Evolutionary conservation across 2,888 invertebrate genomes (phyloP).

Genomic region (Eilema sororculum): DNA sequence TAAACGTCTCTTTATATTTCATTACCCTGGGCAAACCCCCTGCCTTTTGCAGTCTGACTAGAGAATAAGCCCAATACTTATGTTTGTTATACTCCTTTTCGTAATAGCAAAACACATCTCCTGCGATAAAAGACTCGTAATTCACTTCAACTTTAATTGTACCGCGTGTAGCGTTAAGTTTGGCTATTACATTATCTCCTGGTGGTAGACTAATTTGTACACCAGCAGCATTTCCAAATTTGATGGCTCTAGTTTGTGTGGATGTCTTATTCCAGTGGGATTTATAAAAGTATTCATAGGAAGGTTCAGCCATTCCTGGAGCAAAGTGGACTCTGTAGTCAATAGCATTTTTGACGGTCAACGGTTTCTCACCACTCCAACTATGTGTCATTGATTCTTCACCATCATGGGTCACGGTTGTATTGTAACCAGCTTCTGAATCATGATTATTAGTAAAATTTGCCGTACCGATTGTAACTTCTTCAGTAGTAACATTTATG

Average conservation of each 20-base stretch:
- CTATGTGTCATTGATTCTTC: not conserved
- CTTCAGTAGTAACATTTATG: not conserved
- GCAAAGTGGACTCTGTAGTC: not conserved
- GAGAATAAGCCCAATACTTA: not conserved
- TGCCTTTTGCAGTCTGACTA: not conserved
- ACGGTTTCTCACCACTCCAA: not conserved
- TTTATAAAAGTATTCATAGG: not conserved
- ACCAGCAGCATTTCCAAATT: not conserved
- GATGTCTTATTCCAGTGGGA: not conserved
- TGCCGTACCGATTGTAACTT: not conserved
- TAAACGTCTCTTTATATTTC: not conserved
- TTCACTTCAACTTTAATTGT: slow-evolving; percentile 1
- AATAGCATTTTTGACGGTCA: too few relatives aligned
- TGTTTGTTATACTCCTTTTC: not conserved
- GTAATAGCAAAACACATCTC: slow-evolving; percentile 6
- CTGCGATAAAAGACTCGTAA: not conserved
- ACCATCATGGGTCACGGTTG: not conserved
- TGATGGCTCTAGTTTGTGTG: not conserved
- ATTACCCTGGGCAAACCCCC: not conserved
- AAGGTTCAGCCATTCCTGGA: not conserved
- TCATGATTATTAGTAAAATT: not conserved
- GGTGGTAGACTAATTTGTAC: not conserved
- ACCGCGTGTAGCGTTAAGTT: not conserved
- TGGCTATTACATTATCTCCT: not conserved
- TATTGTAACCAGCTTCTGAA: not conserved